Evolutionary conservation across 2,888 invertebrate species (phyloP).

Genomic region (Patella ulyssiponensis): DNA sequence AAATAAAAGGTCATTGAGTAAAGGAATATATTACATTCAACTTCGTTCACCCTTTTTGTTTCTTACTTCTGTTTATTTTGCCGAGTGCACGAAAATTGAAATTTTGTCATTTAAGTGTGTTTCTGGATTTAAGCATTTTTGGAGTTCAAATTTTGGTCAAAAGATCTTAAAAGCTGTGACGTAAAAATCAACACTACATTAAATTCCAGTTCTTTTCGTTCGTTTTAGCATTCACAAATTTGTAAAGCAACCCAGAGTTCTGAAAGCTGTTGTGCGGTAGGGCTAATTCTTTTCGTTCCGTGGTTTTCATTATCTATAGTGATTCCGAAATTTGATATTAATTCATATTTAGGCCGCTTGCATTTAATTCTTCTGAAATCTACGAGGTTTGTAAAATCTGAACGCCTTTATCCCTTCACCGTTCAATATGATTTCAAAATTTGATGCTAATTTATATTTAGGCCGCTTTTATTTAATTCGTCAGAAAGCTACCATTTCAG

Average conservation of each 20-base stretch:
- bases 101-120: neutral
- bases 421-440: neutral
- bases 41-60: neutral
- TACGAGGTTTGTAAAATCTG: too few species aligned
- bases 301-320: neutral
- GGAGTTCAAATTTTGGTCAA: conserved; percentile 3
- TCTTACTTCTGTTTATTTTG: neutral
- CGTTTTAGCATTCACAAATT: too few species aligned
- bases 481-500: too few species aligned
- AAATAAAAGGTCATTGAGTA: too few species aligned
- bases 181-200: neutral
- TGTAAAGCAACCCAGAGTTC: too few species aligned
- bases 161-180: neutral
- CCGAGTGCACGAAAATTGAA: neutral
- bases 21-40: neutral
- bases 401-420: neutral
- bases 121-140: neutral
- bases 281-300: neutral
- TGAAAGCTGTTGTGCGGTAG: neutral
- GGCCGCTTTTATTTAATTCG: neutral
- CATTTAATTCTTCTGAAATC: too few species aligned
- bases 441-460: neutral
- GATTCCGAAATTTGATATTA: neutral
- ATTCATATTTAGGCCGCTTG: neutral
- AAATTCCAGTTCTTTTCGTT: too few species aligned